Evolutionary conservation across 2,888 invertebrate species (phyloP).

Genomic region (Ligdia adustata): DNA sequence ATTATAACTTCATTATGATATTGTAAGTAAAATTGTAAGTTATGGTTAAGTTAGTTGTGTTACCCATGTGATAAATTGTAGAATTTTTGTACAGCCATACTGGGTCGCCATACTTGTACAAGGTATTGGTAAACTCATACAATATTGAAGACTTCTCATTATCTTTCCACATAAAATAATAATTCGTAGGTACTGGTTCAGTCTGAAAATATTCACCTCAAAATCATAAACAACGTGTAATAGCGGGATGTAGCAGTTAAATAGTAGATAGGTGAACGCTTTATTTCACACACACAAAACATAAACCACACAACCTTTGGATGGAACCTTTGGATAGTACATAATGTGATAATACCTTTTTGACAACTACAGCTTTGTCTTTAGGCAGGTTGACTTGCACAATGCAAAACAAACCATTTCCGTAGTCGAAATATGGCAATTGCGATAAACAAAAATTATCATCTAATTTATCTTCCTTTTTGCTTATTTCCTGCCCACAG

Average conservation of each 20-base stretch:
- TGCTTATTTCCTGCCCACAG: slow-evolving; percentile 69
- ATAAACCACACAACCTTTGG: too few species aligned
- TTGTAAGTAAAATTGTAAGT: too few species aligned
- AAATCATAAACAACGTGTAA: too few species aligned
- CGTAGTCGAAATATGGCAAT: slow-evolving; percentile 36
- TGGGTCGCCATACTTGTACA: slow-evolving; percentile 57
- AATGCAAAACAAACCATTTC: slow-evolving; percentile 65
- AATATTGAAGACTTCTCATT: slow-evolving; percentile 32
- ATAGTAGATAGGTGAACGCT: too few species aligned
- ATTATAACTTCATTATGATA: too few species aligned
- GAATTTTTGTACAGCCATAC: slow-evolving; percentile 65
- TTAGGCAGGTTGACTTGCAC: slow-evolving; percentile 68
- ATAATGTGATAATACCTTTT: slow-evolving; percentile 51
- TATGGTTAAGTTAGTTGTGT: too few species aligned
- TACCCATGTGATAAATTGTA: slow-evolving; percentile 60
- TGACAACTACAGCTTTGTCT: slow-evolving; percentile 42
- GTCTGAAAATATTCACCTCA: slow-evolving; percentile 42
- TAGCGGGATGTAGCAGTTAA: too few species aligned
- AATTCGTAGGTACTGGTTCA: slow-evolving; percentile 35
- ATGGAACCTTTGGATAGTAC: too few species aligned
- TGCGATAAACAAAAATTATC: slow-evolving; percentile 43
- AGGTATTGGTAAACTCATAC: slow-evolving; percentile 51
- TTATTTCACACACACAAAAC: too few species aligned
- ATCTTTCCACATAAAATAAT: slow-evolving; percentile 54
- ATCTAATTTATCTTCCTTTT: slow-evolving; percentile 23